Conservation (phyloP, 2,888 invertebrate species). For the Heliothis peltigera region DNA sequence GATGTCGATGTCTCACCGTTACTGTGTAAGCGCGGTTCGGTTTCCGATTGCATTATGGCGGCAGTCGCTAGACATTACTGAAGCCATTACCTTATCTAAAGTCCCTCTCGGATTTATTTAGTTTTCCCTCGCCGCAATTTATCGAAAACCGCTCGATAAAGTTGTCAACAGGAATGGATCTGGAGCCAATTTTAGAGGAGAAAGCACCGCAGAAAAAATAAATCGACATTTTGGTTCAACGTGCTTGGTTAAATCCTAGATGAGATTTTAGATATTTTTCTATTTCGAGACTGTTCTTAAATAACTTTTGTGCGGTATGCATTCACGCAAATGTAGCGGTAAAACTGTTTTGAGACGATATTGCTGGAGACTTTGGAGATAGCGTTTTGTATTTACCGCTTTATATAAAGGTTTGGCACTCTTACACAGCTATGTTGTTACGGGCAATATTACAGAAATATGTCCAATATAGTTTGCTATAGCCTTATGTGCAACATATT, state of each 20-base stretch:
- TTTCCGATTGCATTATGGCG: slow-evolving; percentile 88
- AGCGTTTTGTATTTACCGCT: slow-evolving; percentile 37
- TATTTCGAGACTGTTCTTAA: slow-evolving; percentile 34
- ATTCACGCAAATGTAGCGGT: slow-evolving; percentile 37
- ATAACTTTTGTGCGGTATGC: slow-evolving; percentile 22
- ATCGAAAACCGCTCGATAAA: slow-evolving; percentile 90
- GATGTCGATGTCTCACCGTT: slow-evolving; percentile 60
- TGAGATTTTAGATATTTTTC: slow-evolving; percentile 60
- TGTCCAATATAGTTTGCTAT: no score
- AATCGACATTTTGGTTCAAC: slow-evolving; percentile 79
- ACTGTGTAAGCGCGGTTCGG: slow-evolving; percentile 77
- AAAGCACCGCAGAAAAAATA: slow-evolving; percentile 77
- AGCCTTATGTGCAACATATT: no score
- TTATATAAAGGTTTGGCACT: slow-evolving; percentile 27
- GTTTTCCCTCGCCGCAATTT: slow-evolving; percentile 90
- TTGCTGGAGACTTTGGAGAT: slow-evolving; percentile 38
- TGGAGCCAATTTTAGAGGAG: slow-evolving; percentile 87
- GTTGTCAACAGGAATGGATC: slow-evolving; percentile 90
- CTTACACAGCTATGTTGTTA: background rate
- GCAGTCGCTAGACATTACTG: slow-evolving; percentile 88
- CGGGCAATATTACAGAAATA: slow-evolving; percentile 1
- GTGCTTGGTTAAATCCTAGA: slow-evolving; percentile 69
- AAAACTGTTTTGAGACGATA: slow-evolving; percentile 41
- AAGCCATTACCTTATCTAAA: slow-evolving; percentile 90
- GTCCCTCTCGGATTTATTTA: slow-evolving; percentile 90